Evolutionary conservation across 2,888 invertebrate genomes (phyloP).

Genomic region (Rhamnusium bicolor): DNA sequence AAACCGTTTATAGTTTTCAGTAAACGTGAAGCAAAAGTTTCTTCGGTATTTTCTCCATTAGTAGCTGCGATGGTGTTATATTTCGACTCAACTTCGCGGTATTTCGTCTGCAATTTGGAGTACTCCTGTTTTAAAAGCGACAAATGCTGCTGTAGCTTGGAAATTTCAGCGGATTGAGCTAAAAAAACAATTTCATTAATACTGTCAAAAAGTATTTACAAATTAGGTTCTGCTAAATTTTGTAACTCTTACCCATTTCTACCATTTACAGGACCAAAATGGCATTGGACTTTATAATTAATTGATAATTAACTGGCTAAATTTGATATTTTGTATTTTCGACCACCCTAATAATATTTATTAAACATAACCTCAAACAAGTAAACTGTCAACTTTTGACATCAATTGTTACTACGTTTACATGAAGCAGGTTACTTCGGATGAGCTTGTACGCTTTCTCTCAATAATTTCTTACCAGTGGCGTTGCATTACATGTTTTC

Average conservation of each 20-base stretch:
- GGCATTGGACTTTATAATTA: conserved; percentile 12
- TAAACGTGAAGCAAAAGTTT: conserved; percentile 89
- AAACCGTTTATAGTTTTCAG: conserved; percentile 87
- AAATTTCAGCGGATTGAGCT: conserved; percentile 76
- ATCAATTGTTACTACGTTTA: conserved; percentile 10
- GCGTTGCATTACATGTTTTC: too few relatives aligned
- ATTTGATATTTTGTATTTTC: conserved; percentile 28
- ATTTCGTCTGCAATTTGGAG: conserved; percentile 87
- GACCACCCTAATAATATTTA: conserved; percentile 37
- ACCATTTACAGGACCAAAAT: neutral
- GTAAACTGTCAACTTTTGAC: conserved; percentile 15
- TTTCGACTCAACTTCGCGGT: conserved; percentile 87
- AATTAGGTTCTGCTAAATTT: neutral
- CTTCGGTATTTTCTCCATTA: conserved; percentile 73
- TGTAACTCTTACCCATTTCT: conserved; percentile 25
- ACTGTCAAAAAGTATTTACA: conserved; percentile 4
- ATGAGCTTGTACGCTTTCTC: too few relatives aligned
- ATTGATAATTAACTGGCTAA: neutral
- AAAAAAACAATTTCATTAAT: conserved; percentile 61
- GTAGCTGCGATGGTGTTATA: conserved; percentile 85
- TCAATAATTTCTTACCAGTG: too few relatives aligned
- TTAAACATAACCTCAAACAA: conserved; percentile 24
- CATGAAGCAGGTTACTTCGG: neutral
- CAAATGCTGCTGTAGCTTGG: conserved; percentile 88
- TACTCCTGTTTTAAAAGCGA: conserved; percentile 91